Evolutionary conservation across 2,113 vertebrate species (phyloP), one percentile per base, ranked within the genome.

Genomic region (Pelmatolapia mariae): DNA sequence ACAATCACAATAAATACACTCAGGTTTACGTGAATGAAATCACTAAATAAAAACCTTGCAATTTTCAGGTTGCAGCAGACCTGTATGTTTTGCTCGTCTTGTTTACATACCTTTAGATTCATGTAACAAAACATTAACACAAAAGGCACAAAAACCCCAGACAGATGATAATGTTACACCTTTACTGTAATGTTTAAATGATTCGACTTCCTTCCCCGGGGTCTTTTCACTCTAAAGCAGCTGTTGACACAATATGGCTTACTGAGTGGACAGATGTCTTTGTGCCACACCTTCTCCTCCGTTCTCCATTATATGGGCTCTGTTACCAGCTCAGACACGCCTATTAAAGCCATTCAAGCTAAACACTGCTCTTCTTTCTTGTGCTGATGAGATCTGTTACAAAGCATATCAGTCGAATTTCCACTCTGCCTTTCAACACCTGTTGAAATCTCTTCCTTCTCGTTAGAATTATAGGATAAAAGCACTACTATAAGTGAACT

Each of bases 211-310:
- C 80, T 54, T 89, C 91, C 89, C 52, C 29, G 0, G 88, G 87
- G 87, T 82, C 82, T 81, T 91, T 91, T 90, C 82, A 86, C 54
- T 91, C 89, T 85, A 71, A 61, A 92, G 91, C 95, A 96, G 94
- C 95, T 96, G 95, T 89, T 93, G 91, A 94, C 83, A 91, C 91
- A 94, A 93, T 93, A 92, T 92, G 93, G 84, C 84, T 89, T 89
- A 73, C 84, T 88, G 53, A 85, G 89, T 89, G 91, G 93, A 94
- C 95, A 95, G 93, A 96, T 92, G 93, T 94, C 93, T 92, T 3
- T 22, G 78, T 87, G 92, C 92, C 94, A 93, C 94, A 91, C 94
- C 95, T 93, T 90, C 92, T 93, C 85, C 86, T 78, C 80, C 81
- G 63, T 89, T 84, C 86, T 45, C 86, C 92, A 89, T 91, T 89